phyloP scores from a whole-genome alignment of 53 echinoderm and acorn worm genomes.

The Hippasteria phrygiana region DNA sequence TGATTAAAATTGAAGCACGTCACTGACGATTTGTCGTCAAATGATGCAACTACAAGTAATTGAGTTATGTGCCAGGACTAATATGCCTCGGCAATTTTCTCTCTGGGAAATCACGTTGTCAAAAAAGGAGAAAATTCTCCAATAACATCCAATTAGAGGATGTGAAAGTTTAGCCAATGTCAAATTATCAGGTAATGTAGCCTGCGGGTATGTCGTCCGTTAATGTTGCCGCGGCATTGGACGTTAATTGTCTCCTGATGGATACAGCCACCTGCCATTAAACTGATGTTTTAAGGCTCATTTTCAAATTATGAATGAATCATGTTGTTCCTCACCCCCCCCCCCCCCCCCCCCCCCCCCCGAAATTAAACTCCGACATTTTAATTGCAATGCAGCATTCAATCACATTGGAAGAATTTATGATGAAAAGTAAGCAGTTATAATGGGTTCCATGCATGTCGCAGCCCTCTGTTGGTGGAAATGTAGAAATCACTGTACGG shows the following conservation, averaged over 20 bases:
- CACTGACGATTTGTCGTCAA: neutral
- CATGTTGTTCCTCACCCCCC: too few relatives aligned
- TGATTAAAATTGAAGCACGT: neutral
- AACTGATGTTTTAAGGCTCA: neutral
- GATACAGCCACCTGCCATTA: neutral
- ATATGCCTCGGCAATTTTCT: neutral
- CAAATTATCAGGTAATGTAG: neutral
- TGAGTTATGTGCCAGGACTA: neutral
- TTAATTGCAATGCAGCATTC: too few relatives aligned
- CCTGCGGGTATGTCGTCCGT: neutral
- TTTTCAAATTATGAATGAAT: neutral
- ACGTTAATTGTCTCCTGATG: neutral
- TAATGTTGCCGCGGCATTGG: neutral
- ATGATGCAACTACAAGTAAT: neutral
- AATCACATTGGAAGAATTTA: too few relatives aligned
- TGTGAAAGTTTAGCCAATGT: neutral
- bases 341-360: too few relatives aligned
- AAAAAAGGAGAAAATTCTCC: neutral
- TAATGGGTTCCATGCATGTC: too few relatives aligned
- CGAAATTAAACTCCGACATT: too few relatives aligned
- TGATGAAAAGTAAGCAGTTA: too few relatives aligned
- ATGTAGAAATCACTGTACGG: too few relatives aligned
- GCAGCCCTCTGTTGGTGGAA: too few relatives aligned
- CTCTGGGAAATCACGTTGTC: neutral
- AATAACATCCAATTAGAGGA: constrained; percentile 17